phyloP scores from a whole-genome alignment of 2,113 vertebrate genomes.

The Montifringilla adamsi region DNA sequence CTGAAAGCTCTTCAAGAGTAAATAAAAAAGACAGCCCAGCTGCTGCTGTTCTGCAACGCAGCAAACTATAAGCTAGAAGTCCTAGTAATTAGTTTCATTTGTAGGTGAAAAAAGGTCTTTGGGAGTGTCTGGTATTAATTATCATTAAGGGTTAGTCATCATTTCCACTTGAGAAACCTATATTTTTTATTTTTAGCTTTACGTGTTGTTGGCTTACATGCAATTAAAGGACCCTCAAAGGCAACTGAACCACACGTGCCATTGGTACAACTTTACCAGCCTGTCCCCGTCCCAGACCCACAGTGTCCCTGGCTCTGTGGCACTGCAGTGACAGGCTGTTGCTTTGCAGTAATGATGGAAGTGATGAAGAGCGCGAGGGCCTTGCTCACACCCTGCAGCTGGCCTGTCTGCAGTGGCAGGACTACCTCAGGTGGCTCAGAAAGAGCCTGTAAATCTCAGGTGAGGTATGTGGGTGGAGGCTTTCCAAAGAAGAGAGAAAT shows the following conservation, averaged over 20 bases:
- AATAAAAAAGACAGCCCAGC: conserved; percentile 65
- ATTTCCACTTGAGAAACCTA: conserved; percentile 59
- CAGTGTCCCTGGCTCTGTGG: background rate
- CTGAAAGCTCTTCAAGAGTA: conserved; percentile 58
- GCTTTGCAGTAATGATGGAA: background rate
- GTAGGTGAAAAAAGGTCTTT: conserved; percentile 74
- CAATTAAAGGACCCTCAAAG: conserved; percentile 10
- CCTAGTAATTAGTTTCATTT: conserved; percentile 74
- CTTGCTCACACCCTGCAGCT: background rate
- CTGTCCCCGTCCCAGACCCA: background rate
- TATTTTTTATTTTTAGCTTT: conserved; percentile 55
- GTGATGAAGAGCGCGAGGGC: background rate
- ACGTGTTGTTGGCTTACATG: conserved; percentile 5
- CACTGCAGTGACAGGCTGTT: background rate
- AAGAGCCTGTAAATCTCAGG: background rate
- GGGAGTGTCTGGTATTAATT: conserved; percentile 70
- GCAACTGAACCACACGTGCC: background rate
- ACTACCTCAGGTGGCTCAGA: background rate
- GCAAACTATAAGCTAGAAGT: conserved; percentile 39
- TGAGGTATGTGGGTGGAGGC: conserved; percentile 18
- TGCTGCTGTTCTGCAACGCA: conserved; percentile 39
- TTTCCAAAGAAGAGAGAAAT: conserved; percentile 1
- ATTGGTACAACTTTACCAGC: background rate
- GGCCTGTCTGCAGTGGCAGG: background rate
- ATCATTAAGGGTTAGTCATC: conserved; percentile 54